Percentiles rank a stretch among this genome's conserved stretches.
phyloP scores from a whole-genome alignment of 2,888 invertebrate genomes.

The Ectobius pallidus region DNA sequence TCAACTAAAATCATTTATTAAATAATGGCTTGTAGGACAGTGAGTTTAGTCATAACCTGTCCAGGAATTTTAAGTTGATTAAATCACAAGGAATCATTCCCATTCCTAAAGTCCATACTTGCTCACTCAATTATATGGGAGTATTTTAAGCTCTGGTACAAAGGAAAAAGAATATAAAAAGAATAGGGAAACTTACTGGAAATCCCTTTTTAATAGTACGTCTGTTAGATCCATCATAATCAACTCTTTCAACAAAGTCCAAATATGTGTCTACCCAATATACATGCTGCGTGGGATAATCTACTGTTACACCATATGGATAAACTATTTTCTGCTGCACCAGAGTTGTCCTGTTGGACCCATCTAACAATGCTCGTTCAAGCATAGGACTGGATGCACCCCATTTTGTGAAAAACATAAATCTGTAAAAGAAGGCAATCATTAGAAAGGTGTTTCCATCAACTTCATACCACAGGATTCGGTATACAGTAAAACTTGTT shows the following conservation, averaged over 20 bases:
- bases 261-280: constrained; percentile 85
- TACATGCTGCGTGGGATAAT: constrained; percentile 71
- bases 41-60: no score
- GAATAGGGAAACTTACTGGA: constrained; percentile 52
- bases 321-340: constrained; percentile 75
- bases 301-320: constrained; percentile 74
- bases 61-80: no score
- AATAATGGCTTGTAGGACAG: no score
- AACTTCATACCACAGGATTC: no score
- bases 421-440: constrained; percentile 55
- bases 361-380: constrained; percentile 69
- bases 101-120: no score
- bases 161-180: no score
- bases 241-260: constrained; percentile 77
- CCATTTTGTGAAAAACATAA: constrained; percentile 81
- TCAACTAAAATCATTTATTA: no score
- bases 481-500: no score
- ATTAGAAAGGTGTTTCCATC: no score
- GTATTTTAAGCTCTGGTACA: no score
- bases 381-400: constrained; percentile 67
- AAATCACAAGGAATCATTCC: no score
- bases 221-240: constrained; percentile 75
- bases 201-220: constrained; percentile 63
- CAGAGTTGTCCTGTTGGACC: constrained; percentile 64
- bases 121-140: no score